A percentile compares a stretch with the other conserved stretches of the same genome.
Evolutionary conservation across 2,797 vertebrate species (phyloP).

Genomic region (Eurystomus glaucurus): DNA sequence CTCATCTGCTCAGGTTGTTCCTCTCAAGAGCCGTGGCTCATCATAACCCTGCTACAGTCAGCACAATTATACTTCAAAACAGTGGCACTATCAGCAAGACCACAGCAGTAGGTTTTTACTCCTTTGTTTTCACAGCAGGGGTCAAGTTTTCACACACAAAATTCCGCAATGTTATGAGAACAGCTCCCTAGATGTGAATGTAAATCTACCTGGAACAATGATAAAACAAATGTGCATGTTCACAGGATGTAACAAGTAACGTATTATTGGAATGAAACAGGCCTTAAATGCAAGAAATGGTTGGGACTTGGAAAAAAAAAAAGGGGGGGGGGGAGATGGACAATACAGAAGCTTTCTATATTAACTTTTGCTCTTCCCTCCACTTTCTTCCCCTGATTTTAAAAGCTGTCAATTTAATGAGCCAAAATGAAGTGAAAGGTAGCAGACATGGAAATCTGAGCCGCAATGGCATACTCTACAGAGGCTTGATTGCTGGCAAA

Average conservation of each 20-base stretch:
- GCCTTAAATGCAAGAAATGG: background rate
- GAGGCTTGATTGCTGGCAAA: constrained; percentile 14
- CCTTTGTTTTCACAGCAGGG: background rate
- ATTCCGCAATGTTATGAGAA: background rate
- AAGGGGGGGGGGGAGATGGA: background rate
- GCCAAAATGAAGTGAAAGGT: constrained; percentile 22
- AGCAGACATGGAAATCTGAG: background rate
- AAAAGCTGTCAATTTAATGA: constrained; percentile 33
- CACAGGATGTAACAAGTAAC: background rate
- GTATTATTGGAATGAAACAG: background rate
- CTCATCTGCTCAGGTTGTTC: background rate
- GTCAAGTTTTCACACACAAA: background rate
- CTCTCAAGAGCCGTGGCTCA: background rate
- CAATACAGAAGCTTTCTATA: background rate
- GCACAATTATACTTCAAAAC: background rate
- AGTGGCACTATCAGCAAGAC: background rate
- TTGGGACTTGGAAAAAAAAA: background rate
- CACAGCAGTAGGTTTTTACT: background rate
- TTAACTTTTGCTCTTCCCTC: background rate
- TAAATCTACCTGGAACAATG: background rate
- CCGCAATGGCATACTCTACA: background rate
- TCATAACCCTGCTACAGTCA: fast-evolving
- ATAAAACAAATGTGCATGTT: background rate
- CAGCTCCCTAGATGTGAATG: background rate
- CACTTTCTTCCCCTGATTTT: background rate